phyloP scores from a whole-genome alignment of 2,797 vertebrate species.

The Acrossocheilus wenchowensis region DNA sequence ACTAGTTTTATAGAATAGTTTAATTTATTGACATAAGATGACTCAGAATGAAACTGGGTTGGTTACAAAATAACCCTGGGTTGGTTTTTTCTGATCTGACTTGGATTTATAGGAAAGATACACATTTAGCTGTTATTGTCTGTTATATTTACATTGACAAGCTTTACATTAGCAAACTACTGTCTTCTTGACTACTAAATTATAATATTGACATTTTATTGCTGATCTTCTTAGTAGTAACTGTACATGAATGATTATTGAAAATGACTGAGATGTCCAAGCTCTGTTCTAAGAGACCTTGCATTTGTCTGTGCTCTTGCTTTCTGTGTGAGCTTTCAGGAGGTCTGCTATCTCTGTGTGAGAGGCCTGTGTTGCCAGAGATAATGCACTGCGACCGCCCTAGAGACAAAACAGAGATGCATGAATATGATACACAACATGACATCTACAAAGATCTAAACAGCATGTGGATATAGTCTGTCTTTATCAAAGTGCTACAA shows the following conservation, averaged over 20 bases:
- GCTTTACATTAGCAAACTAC: background rate
- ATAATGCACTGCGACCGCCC: constrained; percentile 77
- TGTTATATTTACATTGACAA: constrained; percentile 10
- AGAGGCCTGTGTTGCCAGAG: constrained; percentile 74
- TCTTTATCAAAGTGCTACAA: background rate
- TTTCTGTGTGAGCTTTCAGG: constrained; percentile 75
- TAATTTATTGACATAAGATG: background rate
- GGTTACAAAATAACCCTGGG: background rate
- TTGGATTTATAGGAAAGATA: background rate
- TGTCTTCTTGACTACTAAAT: background rate
- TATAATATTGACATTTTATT: constrained; percentile 14
- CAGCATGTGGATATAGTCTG: background rate
- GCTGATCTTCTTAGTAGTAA: background rate
- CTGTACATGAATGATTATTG: constrained; percentile 17
- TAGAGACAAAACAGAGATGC: constrained; percentile 58
- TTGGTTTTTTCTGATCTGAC: background rate
- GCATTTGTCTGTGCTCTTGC: constrained; percentile 62
- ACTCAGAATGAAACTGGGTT: background rate
- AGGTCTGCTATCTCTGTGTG: constrained; percentile 77
- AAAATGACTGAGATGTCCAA: background rate
- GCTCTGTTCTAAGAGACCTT: constrained; percentile 46
- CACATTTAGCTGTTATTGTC: background rate
- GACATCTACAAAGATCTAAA: background rate
- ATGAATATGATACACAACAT: constrained; percentile 1
- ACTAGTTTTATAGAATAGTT: constrained; percentile 1